Conservation (phyloP, 2,888 invertebrate genomes). For the Diadromus collaris region DNA sequence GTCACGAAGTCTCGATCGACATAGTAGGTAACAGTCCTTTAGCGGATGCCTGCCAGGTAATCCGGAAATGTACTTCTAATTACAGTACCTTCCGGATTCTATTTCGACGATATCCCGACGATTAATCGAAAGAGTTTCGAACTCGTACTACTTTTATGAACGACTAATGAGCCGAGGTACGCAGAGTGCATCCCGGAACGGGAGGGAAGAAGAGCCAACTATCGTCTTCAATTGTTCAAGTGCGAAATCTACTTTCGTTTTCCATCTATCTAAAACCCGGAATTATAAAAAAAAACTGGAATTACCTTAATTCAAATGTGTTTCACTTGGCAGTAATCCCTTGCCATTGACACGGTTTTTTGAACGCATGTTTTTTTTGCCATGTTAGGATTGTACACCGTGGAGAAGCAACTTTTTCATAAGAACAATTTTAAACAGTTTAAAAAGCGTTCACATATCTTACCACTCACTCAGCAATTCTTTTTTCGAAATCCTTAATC, state of each 20-base stretch:
- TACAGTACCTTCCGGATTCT: background rate
- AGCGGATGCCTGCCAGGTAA: background rate
- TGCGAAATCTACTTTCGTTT: background rate
- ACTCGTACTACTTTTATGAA: background rate
- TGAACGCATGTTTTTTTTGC: too few species aligned
- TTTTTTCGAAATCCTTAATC: too few species aligned
- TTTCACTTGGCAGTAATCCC: too few species aligned
- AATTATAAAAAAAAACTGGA: too few species aligned
- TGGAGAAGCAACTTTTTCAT: too few species aligned
- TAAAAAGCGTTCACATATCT: too few species aligned
- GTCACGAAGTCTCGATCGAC: slow-evolving; percentile 27
- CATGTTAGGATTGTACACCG: too few species aligned
- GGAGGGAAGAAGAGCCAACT: background rate
- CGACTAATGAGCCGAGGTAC: background rate
- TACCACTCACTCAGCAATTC: too few species aligned
- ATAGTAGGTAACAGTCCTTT: slow-evolving; percentile 6
- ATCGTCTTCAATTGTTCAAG: background rate
- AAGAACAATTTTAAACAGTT: too few species aligned
- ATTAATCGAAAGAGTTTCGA: background rate
- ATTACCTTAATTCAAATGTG: too few species aligned
- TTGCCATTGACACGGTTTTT: too few species aligned
- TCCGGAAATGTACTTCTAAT: slow-evolving; percentile 17
- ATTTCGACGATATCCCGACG: background rate
- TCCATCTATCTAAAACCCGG: too few species aligned
- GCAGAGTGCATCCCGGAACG: background rate